Conservation (phyloP, 2,888 invertebrate genomes). For the Geotrupes spiniger region DNA sequence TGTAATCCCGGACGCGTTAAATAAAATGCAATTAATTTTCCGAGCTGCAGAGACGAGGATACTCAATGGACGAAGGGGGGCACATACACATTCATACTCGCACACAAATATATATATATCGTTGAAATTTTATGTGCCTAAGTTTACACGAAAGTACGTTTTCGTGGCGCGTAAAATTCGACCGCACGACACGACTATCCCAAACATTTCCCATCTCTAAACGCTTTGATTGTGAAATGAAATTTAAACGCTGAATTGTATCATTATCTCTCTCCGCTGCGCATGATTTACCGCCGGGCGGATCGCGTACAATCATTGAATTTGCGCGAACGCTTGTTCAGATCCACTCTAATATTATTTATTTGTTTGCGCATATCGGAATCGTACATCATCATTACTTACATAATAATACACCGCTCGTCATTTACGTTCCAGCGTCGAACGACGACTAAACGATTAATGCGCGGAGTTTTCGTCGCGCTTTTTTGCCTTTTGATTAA, state of each 20-base stretch:
- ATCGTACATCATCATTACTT: constrained; percentile 6
- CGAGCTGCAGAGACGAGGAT: too few relatives aligned
- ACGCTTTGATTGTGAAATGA: constrained; percentile 25
- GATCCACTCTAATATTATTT: constrained; percentile 4
- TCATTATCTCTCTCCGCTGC: constrained; percentile 30
- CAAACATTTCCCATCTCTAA: neutral
- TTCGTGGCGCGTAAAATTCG: neutral
- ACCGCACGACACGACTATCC: neutral
- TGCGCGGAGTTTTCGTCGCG: too few relatives aligned
- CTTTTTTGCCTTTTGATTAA: too few relatives aligned
- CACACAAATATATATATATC: too few relatives aligned
- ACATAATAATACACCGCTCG: neutral
- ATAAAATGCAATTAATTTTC: too few relatives aligned
- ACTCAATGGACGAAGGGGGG: too few relatives aligned
- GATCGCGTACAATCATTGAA: constrained; percentile 27
- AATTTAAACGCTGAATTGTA: constrained; percentile 30
- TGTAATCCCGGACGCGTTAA: too few relatives aligned
- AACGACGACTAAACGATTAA: too few relatives aligned
- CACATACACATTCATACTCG: too few relatives aligned
- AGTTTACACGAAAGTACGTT: neutral
- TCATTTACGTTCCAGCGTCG: too few relatives aligned
- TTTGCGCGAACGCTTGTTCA: constrained; percentile 14
- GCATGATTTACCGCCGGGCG: constrained; percentile 30
- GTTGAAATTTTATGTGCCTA: too few relatives aligned
- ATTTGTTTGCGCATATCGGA: constrained; percentile 6